A percentile compares a stretch with the other conserved stretches of the same genome.
Evolutionary conservation across 2,888 invertebrate species (phyloP).

Genomic region (Acrocera orbiculus): DNA sequence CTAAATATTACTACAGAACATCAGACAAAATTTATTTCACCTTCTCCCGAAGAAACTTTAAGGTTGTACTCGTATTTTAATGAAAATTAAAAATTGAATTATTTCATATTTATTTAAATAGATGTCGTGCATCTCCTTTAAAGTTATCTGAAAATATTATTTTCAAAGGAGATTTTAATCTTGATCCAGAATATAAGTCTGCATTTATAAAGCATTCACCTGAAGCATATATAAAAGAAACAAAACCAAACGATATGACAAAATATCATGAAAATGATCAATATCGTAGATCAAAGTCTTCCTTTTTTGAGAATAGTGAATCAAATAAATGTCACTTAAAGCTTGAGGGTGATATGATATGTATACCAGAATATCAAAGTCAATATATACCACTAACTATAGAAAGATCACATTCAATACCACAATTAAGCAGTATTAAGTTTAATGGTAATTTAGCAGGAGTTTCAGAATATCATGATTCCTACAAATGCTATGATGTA

Average conservation of each 20-base stretch:
- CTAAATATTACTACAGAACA: constrained; percentile 27
- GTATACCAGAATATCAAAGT: constrained; percentile 26
- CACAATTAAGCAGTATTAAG: constrained; percentile 27
- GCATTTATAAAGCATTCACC: constrained; percentile 23
- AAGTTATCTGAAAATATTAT: constrained; percentile 23
- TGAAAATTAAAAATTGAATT: too few relatives aligned
- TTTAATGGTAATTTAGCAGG: constrained; percentile 25
- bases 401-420: constrained; percentile 29
- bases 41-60: constrained; percentile 23
- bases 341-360: constrained; percentile 13
- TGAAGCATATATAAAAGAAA: background rate
- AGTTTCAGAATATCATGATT: constrained; percentile 28
- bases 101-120: too few relatives aligned
- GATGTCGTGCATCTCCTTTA: constrained; percentile 23
- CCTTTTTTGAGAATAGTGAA: too few relatives aligned
- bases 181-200: constrained; percentile 21
- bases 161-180: constrained; percentile 17
- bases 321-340: constrained; percentile 19
- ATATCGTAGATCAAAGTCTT: too few relatives aligned
- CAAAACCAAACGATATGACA: constrained; percentile 1
- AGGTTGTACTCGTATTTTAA: constrained; percentile 16
- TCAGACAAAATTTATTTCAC: constrained; percentile 27
- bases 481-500: constrained; percentile 27
- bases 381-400: constrained; percentile 25
- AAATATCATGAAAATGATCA: too few relatives aligned